Percentiles rank a stretch among this genome's conserved stretches.
Evolutionary conservation across 1,140 invertebrate species (phyloP).

Genomic region (Nephila pilipes): DNA sequence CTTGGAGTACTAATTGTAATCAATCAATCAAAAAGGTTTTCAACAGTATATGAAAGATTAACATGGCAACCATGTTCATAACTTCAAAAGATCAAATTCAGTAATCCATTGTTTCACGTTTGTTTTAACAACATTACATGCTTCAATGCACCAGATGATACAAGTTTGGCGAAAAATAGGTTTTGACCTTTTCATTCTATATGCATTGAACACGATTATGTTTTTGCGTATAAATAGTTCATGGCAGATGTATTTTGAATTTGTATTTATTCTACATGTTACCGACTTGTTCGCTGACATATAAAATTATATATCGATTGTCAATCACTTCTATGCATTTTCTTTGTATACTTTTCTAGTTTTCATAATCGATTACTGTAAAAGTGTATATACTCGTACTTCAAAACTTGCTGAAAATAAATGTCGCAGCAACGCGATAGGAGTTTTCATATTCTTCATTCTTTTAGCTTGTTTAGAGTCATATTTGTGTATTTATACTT

Average conservation of each 20-base stretch:
- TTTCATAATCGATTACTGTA: background rate
- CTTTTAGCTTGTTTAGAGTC: no score
- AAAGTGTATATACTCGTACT: no score
- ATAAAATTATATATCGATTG: background rate
- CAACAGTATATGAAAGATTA: no score
- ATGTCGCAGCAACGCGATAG: no score
- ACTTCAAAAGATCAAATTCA: background rate
- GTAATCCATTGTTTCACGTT: background rate
- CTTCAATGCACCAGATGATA: background rate
- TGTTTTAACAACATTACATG: background rate
- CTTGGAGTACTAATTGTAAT: no score
- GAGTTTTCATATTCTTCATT: no score
- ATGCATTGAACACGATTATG: background rate
- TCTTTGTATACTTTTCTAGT: background rate
- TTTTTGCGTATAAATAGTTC: background rate
- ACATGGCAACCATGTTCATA: background rate
- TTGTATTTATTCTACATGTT: background rate
- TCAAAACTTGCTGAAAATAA: no score
- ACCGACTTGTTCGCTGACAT: background rate
- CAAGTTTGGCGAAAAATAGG: slow-evolving; percentile 5
- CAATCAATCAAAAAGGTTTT: no score
- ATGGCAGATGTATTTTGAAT: background rate
- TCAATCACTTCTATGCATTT: background rate
- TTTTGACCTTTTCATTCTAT: background rate
- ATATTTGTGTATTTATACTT: no score